phyloP scores from a whole-genome alignment of 2,888 invertebrate genomes.

The Nematopogon swammerdamellus region DNA sequence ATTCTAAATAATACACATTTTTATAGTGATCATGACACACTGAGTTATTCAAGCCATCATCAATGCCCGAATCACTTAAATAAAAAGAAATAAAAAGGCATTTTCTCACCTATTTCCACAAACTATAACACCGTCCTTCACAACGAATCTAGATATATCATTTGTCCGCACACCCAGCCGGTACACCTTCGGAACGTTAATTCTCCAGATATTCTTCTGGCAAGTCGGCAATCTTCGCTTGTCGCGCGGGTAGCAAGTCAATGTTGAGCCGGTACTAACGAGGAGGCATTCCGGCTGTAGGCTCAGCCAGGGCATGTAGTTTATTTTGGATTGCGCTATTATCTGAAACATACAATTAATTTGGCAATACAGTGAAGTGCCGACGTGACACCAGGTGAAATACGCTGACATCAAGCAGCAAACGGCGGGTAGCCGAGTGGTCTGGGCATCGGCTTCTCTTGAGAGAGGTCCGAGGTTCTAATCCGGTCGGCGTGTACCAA shows the following conservation, averaged over 20 bases:
- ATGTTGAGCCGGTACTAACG: constrained; percentile 28
- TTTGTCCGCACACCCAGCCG: constrained; percentile 37
- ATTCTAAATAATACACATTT: too few relatives aligned
- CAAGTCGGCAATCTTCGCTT: constrained; percentile 22
- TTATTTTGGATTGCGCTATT: constrained; percentile 24
- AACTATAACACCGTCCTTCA: constrained; percentile 26
- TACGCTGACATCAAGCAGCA: too few relatives aligned
- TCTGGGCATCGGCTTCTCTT: too few relatives aligned
- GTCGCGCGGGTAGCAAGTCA: constrained; percentile 25
- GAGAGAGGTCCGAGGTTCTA: too few relatives aligned
- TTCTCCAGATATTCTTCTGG: constrained; percentile 22
- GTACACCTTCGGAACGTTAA: constrained; percentile 28
- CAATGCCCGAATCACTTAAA: not conserved
- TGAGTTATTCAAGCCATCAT: too few relatives aligned
- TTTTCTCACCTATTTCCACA: constrained; percentile 44
- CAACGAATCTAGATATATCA: constrained; percentile 42
- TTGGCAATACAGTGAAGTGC: too few relatives aligned
- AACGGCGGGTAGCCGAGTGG: too few relatives aligned
- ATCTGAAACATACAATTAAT: too few relatives aligned
- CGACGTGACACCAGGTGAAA: too few relatives aligned
- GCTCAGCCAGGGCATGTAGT: constrained; percentile 43
- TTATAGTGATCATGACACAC: too few relatives aligned
- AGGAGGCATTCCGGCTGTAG: constrained; percentile 24
- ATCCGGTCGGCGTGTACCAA: too few relatives aligned
- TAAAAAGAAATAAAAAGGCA: too few relatives aligned